These are phyloP conservation scores for Chrysemys picta DNA, from an alignment of 2,113 vertebrate species.

Conservation along the genomic window DNA sequence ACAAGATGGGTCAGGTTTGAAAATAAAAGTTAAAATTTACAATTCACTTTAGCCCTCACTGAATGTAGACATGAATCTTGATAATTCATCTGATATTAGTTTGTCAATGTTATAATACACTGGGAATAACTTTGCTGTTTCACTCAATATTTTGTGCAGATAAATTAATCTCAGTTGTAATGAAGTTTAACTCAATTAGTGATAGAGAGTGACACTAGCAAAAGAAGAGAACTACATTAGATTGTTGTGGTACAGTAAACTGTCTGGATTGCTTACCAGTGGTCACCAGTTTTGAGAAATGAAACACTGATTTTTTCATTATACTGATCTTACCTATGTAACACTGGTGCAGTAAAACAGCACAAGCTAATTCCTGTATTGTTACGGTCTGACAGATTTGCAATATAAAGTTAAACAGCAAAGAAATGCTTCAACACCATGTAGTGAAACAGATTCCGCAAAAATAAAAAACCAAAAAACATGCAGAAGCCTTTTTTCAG, in stretches of 20 bases:
- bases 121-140: constrained; percentile 73
- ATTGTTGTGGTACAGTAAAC: constrained; percentile 55
- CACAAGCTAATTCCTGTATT: constrained; percentile 70
- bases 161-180: constrained; percentile 56
- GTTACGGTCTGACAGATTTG: constrained; percentile 69
- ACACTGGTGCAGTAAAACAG: constrained; percentile 77
- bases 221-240: constrained; percentile 59
- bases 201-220: constrained; percentile 65
- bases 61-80: constrained; percentile 52
- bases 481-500: constrained; percentile 78
- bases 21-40: constrained; percentile 73
- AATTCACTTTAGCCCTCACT: constrained; percentile 72
- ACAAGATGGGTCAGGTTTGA: constrained; percentile 72
- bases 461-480: constrained; percentile 76
- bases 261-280: constrained; percentile 65
- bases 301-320: constrained; percentile 62
- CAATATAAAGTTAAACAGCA: constrained; percentile 76
- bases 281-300: constrained; percentile 58
- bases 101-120: constrained; percentile 59
- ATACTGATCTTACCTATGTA: constrained; percentile 66
- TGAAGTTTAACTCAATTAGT: constrained; percentile 59
- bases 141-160: constrained; percentile 49
- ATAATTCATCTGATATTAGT: constrained; percentile 57
- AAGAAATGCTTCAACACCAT: constrained; percentile 78
- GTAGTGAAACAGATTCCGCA: constrained; percentile 78